Conservation (phyloP, 2,888 invertebrate genomes). For the Laothoe populi region DNA sequence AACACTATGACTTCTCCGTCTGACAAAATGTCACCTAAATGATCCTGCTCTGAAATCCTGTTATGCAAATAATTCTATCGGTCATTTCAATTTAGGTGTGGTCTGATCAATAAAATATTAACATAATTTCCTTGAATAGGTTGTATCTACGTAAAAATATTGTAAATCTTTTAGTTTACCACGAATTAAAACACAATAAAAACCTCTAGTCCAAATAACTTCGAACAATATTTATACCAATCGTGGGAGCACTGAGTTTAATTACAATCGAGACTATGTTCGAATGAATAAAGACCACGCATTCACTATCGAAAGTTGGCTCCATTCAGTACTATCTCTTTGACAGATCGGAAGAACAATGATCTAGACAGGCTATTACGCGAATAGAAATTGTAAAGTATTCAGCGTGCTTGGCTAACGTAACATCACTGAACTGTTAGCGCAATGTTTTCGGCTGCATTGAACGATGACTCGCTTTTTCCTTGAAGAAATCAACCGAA, state of each 20-base stretch:
- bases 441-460: constrained; percentile 51
- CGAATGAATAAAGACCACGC: neutral
- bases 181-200: neutral
- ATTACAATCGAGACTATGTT: constrained; percentile 11
- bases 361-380: constrained; percentile 22
- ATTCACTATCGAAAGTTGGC: constrained; percentile 18
- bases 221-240: constrained; percentile 1
- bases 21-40: constrained; percentile 48
- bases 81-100: constrained; percentile 40
- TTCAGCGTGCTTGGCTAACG: constrained; percentile 27
- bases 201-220: neutral
- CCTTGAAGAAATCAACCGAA: constrained; percentile 68
- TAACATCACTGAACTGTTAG: constrained; percentile 31
- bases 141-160: constrained; percentile 25
- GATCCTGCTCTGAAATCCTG: constrained; percentile 45
- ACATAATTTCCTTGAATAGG: constrained; percentile 48
- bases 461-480: constrained; percentile 58
- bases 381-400: constrained; percentile 27
- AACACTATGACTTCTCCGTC: constrained; percentile 21
- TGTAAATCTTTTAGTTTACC: neutral
- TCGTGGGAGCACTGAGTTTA: neutral
- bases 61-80: constrained; percentile 52
- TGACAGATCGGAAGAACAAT: constrained; percentile 20
- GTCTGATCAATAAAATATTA: constrained; percentile 40
- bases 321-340: constrained; percentile 17